Percentiles rank a stretch among this genome's conserved stretches.
Conservation (phyloP, 2,797 vertebrate genomes). For the Echiichthys vipera region DNA sequence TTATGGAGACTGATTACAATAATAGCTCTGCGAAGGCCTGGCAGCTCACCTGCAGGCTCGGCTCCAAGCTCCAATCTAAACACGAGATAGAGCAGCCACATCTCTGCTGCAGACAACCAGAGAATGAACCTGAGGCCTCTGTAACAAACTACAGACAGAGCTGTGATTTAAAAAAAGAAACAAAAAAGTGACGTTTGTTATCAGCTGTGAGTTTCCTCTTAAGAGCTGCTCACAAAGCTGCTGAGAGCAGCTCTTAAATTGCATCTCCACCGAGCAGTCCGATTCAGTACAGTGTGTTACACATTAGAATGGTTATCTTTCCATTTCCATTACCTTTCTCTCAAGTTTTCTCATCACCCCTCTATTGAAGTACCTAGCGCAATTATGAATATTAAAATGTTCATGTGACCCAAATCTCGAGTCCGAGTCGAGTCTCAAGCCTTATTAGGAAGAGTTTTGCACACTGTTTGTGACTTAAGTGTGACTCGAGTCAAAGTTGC, state of each 20-base stretch:
- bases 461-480: too few species aligned
- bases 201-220: not conserved
- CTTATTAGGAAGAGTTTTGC: too few species aligned
- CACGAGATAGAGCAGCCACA: constrained; percentile 19
- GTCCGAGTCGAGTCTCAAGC: too few species aligned
- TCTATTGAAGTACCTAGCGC: too few species aligned
- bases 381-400: too few species aligned
- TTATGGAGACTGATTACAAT: constrained; percentile 69
- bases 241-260: not conserved
- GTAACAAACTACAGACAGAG: not conserved
- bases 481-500: too few species aligned
- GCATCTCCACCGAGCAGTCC: too few species aligned
- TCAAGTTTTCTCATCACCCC: too few species aligned
- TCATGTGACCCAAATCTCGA: too few species aligned
- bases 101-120: not conserved
- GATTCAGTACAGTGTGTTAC: too few species aligned
- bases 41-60: constrained; percentile 29
- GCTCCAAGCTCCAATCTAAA: constrained; percentile 28
- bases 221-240: not conserved
- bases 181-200: not conserved
- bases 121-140: not conserved
- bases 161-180: not conserved
- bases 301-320: too few species aligned
- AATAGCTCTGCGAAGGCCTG: constrained; percentile 61
- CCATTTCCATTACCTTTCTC: too few species aligned